Percentiles rank a stretch among this genome's conserved stretches.
Evolutionary conservation across 2,797 vertebrate genomes (phyloP).

Genomic region (Coccyzus lansbergi): DNA sequence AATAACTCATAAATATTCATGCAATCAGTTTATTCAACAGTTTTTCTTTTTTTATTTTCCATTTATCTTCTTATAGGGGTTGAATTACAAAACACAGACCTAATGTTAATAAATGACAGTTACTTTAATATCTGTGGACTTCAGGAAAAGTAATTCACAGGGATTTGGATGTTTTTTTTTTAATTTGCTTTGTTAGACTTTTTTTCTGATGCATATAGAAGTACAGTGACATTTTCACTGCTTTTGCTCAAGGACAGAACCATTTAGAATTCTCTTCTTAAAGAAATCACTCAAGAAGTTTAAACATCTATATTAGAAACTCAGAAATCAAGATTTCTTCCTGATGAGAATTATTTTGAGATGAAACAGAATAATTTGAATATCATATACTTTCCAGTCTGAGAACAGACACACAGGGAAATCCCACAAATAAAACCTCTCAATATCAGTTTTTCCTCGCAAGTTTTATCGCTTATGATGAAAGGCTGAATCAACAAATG

Average conservation of each 20-base stretch:
- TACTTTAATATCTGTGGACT: background rate
- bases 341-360: background rate
- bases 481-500: background rate
- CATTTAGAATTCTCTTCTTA: background rate
- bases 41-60: background rate
- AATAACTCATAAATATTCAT: background rate
- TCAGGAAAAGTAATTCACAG: background rate
- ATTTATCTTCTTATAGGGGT: background rate
- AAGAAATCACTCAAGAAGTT: background rate
- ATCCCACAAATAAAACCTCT: background rate
- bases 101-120: background rate
- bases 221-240: background rate
- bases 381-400: background rate
- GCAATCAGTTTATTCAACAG: background rate
- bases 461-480: background rate
- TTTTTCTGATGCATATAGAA: background rate
- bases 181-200: background rate
- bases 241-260: background rate
- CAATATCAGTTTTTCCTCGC: background rate
- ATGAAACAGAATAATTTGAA: background rate
- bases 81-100: background rate
- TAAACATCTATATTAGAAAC: background rate
- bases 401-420: background rate
- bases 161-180: background rate
- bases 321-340: background rate